Base-by-base conservation (phyloP, 2,113 vertebrate species). In the Columbina picui region DNA sequence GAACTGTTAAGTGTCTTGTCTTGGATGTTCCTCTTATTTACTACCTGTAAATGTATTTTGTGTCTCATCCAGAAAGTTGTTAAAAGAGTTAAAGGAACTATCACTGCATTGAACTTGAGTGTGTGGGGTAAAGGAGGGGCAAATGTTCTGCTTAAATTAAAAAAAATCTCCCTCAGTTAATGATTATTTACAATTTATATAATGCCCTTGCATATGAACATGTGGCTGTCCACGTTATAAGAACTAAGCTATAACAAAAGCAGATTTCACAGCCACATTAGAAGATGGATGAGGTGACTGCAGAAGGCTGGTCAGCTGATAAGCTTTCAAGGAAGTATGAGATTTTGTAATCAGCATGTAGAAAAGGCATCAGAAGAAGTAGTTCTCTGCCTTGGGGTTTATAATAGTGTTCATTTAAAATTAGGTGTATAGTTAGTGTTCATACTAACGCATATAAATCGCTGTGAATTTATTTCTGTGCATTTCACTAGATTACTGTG, bases 301-400 rank as follows among this genome's bases (percentile, higher is more conserved):
- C 45, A 57, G 34, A 39, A 80, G 34, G 22, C 29, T 22, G 11
- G 36, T 26, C 56, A 55, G 41, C 63, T 90, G 69, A 22, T 30
- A 30, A 36, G 32, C 47, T 84, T 49, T 47, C 38, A 68, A 27
- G 38, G 27, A 76, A 81, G 39, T 50, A 5, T 11, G 61, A 39
- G 34, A 14, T 38, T 41, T 11, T 43, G 14, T 47, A 87, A 84
- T 84, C 81, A 85, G 32, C 16, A 23, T n/a, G 23, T 34, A 68
- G 81, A 52, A 79, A 43, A 91, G 39, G 32, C 78, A 79, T 53
- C 78, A 73, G 45, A 82, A 88, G 68, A 78, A 74, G 86, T 34
- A 38, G 4, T 52, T 57, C 25, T 29, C 88, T 67, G 49, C 59
- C 32, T 2, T 29, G 55, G 43, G 34, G 19, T 73, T 80, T 68